These are phyloP conservation scores for Drosophila koepferae DNA, from an alignment of 2,888 invertebrate species.

Conservation along the genomic window DNA sequence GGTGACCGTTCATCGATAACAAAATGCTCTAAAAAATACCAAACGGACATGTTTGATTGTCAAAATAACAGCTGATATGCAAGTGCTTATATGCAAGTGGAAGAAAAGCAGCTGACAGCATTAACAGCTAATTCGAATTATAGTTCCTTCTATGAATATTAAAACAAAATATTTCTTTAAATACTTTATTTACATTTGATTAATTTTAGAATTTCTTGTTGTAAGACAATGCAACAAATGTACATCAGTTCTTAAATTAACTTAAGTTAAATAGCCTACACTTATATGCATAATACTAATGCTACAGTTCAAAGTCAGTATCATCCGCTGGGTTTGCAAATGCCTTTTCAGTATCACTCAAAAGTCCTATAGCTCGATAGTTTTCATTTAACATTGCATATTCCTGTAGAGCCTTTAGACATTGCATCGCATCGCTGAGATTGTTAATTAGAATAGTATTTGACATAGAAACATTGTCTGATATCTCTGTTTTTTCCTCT, in stretches of 20 bases:
- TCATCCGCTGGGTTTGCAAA: slow-evolving; percentile 61
- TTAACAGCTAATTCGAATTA: neutral
- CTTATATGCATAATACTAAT: neutral
- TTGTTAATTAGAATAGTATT: slow-evolving; percentile 18
- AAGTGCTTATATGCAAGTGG: neutral
- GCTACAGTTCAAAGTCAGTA: slow-evolving; percentile 47
- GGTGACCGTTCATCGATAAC: slow-evolving; percentile 17
- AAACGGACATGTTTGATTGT: neutral
- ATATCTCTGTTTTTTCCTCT: neutral
- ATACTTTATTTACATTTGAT: neutral
- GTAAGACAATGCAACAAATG: neutral
- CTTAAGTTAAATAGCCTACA: neutral
- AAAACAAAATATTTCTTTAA: neutral
- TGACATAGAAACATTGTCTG: neutral
- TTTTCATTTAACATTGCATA: slow-evolving; percentile 81
- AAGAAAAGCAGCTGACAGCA: slow-evolving; percentile 17
- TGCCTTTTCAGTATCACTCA: slow-evolving; percentile 76
- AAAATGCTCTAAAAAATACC: slow-evolving; percentile 43
- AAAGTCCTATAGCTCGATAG: slow-evolving; percentile 81
- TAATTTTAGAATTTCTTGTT: neutral
- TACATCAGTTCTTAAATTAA: neutral
- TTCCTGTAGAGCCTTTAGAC: slow-evolving; percentile 77
- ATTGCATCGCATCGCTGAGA: slow-evolving; percentile 38
- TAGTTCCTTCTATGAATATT: too few species aligned
- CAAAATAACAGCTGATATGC: slow-evolving; percentile 29